Conservation (phyloP, 2,888 invertebrate genomes). For the Onchidella celtica region DNA sequence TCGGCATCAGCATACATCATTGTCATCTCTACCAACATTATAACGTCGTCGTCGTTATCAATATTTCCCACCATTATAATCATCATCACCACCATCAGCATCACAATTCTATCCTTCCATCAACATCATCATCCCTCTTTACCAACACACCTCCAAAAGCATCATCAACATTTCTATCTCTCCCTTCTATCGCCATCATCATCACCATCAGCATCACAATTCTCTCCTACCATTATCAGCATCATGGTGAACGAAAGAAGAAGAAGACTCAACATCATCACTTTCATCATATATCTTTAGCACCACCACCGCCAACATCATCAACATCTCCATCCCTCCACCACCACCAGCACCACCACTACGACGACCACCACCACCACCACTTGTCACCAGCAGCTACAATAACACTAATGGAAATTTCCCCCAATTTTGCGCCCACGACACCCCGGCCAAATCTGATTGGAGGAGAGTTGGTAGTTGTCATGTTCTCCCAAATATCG, state of each 20-base stretch:
- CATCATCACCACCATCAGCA: too few species aligned
- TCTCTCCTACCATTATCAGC: not conserved
- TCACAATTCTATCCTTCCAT: too few species aligned
- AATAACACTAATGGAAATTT: constrained; percentile 49
- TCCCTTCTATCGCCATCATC: not conserved
- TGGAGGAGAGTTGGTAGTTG: constrained; percentile 31
- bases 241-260: constrained; percentile 4
- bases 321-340: not conserved
- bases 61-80: too few species aligned
- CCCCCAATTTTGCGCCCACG: constrained; percentile 39
- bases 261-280: not conserved
- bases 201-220: not conserved
- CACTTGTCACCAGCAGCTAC: constrained; percentile 30
- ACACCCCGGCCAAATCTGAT: constrained; percentile 39
- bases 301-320: not conserved
- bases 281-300: not conserved
- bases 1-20: not conserved
- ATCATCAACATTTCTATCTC: not conserved
- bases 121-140: not conserved
- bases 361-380: constrained; percentile 3
- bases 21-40: constrained; percentile 7
- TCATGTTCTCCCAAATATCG: constrained; percentile 48
- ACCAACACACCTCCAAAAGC: not conserved
- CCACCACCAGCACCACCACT: not conserved
- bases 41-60: too few species aligned